Conservation (phyloP, 2,113 vertebrate species). For the Xenus cinereus region DNA sequence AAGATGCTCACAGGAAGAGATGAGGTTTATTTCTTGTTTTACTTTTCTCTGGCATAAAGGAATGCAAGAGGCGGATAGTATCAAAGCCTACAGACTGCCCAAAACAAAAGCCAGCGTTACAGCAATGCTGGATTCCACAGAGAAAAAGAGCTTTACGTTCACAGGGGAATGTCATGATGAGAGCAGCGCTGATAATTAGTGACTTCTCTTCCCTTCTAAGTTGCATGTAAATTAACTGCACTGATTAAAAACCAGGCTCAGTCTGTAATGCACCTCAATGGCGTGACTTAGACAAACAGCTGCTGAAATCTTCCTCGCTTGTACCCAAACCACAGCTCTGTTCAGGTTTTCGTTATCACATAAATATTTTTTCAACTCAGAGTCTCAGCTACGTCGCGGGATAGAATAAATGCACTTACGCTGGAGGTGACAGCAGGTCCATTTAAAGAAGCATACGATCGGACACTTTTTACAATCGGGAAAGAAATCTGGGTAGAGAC, state of each 20-base stretch:
- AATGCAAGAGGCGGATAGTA: not conserved
- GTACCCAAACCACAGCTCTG: not conserved
- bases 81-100: not conserved
- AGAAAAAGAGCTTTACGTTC: not conserved
- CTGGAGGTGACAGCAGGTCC: not conserved
- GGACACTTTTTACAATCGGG: constrained; percentile 7
- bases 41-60: not conserved
- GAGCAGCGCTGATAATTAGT: not conserved
- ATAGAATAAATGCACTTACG: not conserved
- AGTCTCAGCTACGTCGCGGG: not conserved
- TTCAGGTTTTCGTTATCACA: not conserved
- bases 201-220: not conserved
- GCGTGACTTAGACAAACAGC: not conserved
- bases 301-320: not conserved
- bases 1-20: not conserved
- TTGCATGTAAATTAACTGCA: not conserved
- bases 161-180: not conserved
- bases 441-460: not conserved
- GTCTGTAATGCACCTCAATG: not conserved
- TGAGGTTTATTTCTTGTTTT: not conserved
- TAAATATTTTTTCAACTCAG: not conserved
- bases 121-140: not conserved
- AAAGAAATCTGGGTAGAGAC: not conserved
- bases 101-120: not conserved
- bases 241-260: not conserved